These are phyloP conservation scores for Aspidiotus rigidus DNA, from an alignment of 2,888 invertebrate species.

Conservation along the genomic window DNA sequence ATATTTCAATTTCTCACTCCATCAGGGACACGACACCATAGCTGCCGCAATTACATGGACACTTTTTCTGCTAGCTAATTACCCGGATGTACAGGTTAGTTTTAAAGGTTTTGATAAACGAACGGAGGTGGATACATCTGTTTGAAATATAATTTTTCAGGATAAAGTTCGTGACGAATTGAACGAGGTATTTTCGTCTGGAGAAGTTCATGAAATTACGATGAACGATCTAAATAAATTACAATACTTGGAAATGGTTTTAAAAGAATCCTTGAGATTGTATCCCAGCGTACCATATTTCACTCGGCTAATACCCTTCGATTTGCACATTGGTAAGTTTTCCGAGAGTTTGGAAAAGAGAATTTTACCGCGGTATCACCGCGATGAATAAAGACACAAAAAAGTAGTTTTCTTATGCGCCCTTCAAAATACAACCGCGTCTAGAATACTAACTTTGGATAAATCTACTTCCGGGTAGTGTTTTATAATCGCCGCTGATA, in stretches of 20 bases:
- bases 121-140: too few relatives aligned
- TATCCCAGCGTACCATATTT: constrained; percentile 40
- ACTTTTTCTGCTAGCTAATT: constrained; percentile 45
- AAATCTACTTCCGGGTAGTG: too few relatives aligned
- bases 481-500: too few relatives aligned
- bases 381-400: too few relatives aligned
- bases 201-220: constrained; percentile 36
- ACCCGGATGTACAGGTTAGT: constrained; percentile 43
- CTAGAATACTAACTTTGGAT: too few relatives aligned
- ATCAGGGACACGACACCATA: constrained; percentile 50
- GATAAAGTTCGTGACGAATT: constrained; percentile 36
- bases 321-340: constrained; percentile 34
- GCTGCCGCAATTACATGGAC: constrained; percentile 47
- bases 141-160: constrained; percentile 26
- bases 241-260: constrained; percentile 39
- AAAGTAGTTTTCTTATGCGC: too few relatives aligned
- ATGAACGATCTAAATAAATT: constrained; percentile 38
- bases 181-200: constrained; percentile 37
- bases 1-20: too few relatives aligned
- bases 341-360: neutral
- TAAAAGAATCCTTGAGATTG: constrained; percentile 39
- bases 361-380: too few relatives aligned
- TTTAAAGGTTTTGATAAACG: neutral
- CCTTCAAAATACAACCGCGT: too few relatives aligned
- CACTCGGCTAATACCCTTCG: constrained; percentile 37